Base-by-base conservation (phyloP, 2,888 invertebrate species). In the Cosmorhoe ocellata region DNA sequence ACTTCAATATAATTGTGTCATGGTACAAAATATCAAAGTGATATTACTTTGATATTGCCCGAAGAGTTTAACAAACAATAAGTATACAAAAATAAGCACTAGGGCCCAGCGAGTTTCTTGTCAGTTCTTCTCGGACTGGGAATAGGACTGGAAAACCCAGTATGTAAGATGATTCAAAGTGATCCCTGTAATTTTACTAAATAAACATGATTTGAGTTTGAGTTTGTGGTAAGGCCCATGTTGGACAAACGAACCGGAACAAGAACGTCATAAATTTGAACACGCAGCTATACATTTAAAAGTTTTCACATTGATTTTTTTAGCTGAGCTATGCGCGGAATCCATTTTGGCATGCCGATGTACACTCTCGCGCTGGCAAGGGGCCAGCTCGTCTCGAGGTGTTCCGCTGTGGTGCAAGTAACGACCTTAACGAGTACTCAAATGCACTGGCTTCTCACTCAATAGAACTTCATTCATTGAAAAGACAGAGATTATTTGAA, bases 261-360 rank as follows among this genome's bases (percentile, higher is more conserved):
- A 51, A 51, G 54, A 60, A 56, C 39, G 12, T 42, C 45, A 57
- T 57, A 52, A 55, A 55, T 55, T 59, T 48, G 34, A 50, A 48
- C 45, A 39, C 45, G 40, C 44, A 45, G 36, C 64, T 55, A 56
- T 72, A 70, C 57, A 68, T 69, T 70, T 64, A 50, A 59, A 71
- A 69, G 63, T 57, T 60, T 62, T 57, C 43, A 47, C 66, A 59
- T 67, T 57, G 62, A 64, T 72, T 66, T 69, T 74, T 74, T 73
- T 58, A 38, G 41, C 24, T 37, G 36, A 32, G 45, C 27, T 12
- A 63, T 65, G 67, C 58, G 63, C 63, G 69, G 71, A 73, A 71
- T 74, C 71, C 73, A 71, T 75, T 78, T 78, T 77, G 79, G 79
- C 76, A 71, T 74, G 67, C 68, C 68, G 63, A 69, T 69, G 72